phyloP scores from a whole-genome alignment of 1,140 invertebrate genomes.

The Cydia pomonella region DNA sequence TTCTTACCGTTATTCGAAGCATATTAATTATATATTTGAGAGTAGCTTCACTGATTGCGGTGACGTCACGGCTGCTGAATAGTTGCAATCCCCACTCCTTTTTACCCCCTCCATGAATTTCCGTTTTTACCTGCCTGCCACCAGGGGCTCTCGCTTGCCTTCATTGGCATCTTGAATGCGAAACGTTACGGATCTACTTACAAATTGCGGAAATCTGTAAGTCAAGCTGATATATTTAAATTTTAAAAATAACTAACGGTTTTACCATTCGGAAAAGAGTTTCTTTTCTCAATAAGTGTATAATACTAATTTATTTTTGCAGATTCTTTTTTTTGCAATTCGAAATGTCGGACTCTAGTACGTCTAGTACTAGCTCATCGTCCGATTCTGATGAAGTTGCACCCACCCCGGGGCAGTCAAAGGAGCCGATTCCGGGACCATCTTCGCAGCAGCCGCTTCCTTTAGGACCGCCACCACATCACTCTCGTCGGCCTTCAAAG shows the following conservation, averaged over 20 bases:
- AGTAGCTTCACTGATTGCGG: no score
- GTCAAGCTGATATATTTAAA: background rate
- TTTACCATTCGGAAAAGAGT: conserved; percentile 1
- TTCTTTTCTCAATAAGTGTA: background rate
- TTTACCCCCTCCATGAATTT: no score
- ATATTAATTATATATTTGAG: no score
- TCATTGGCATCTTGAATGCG: conserved; percentile 4
- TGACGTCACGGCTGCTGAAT: no score
- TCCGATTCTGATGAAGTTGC: background rate
- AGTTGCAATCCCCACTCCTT: no score
- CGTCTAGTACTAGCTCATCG: background rate
- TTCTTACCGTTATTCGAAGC: no score
- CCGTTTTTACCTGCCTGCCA: no score
- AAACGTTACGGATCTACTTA: no score
- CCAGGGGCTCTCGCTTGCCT: no score
- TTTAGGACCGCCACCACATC: background rate
- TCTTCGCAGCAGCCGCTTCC: no score
- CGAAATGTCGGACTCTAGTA: background rate
- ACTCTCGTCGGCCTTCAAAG: background rate
- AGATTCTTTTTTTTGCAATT: no score
- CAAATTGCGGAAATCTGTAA: background rate
- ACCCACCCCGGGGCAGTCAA: background rate
- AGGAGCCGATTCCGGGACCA: no score
- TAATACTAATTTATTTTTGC: background rate
- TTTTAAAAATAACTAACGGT: background rate